phyloP scores from a whole-genome alignment of 2,113 vertebrate genomes.

The Myotis lucifugus region DNA sequence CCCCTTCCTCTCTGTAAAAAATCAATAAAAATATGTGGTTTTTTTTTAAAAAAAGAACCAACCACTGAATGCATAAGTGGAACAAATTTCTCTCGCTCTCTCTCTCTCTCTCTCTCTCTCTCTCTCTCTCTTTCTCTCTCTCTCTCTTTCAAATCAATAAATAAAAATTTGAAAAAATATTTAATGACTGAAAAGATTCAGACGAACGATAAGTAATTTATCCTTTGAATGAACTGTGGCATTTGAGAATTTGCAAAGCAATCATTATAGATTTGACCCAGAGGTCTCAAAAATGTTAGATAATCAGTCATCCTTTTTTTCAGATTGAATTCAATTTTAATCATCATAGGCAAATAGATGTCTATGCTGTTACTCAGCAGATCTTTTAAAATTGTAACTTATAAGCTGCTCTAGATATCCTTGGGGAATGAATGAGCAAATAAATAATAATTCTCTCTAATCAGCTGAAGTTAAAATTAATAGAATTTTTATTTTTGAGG shows the following conservation, averaged over 20 bases:
- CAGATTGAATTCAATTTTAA: background rate
- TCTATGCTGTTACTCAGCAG: background rate
- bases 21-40: no score
- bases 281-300: background rate
- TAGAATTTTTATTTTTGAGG: background rate
- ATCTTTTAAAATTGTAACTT: background rate
- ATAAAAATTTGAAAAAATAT: no score
- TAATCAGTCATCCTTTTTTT: background rate
- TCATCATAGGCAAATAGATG: background rate
- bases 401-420: background rate
- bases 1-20: no score
- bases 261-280: background rate
- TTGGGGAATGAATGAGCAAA: background rate
- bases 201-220: background rate
- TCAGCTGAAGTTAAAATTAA: background rate
- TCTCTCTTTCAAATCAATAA: no score
- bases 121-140: no score
- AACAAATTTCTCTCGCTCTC: no score
- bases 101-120: no score
- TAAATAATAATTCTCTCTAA: background rate
- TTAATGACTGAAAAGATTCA: background rate
- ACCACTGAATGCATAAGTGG: no score
- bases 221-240: background rate
- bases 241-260: slow-evolving; percentile 35
- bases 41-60: no score